Conservation (phyloP, 2,113 vertebrate genomes). For the Nerophis lumbriciformis region DNA sequence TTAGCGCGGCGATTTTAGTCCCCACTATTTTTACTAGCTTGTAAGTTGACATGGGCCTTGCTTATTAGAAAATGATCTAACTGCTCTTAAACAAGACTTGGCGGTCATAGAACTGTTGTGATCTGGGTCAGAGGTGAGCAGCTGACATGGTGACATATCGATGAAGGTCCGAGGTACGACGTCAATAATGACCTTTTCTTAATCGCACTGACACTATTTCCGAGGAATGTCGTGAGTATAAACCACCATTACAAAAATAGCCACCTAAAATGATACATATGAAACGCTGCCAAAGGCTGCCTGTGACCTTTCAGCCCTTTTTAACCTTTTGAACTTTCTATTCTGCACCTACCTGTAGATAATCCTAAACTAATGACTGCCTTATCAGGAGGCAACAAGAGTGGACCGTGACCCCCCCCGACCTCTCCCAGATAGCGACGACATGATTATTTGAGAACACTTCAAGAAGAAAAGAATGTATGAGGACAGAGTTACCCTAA, state of each 20-base stretch:
- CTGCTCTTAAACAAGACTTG: constrained; percentile 48
- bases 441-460: constrained; percentile 56
- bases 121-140: constrained; percentile 55
- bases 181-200: constrained; percentile 1
- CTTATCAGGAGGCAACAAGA: constrained; percentile 62
- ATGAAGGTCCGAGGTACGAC: constrained; percentile 18
- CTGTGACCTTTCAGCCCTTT: constrained; percentile 44
- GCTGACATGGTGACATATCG: constrained; percentile 48
- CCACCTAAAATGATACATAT: neutral
- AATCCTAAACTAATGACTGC: constrained; percentile 54
- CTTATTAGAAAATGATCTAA: constrained; percentile 58
- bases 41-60: constrained; percentile 39
- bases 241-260: neutral
- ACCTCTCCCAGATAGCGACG: constrained; percentile 47
- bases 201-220: neutral
- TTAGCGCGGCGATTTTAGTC: constrained; percentile 39
- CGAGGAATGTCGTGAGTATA: constrained; percentile 9
- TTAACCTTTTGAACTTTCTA: constrained; percentile 54
- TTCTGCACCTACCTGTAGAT: constrained; percentile 48
- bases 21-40: constrained; percentile 50
- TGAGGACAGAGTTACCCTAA: neutral
- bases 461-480: constrained; percentile 47
- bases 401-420: constrained; percentile 37
- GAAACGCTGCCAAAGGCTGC: constrained; percentile 1
- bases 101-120: constrained; percentile 45